Evolutionary conservation across 2,113 vertebrate genomes (phyloP).

Genomic region (Lepus europaeus): DNA sequence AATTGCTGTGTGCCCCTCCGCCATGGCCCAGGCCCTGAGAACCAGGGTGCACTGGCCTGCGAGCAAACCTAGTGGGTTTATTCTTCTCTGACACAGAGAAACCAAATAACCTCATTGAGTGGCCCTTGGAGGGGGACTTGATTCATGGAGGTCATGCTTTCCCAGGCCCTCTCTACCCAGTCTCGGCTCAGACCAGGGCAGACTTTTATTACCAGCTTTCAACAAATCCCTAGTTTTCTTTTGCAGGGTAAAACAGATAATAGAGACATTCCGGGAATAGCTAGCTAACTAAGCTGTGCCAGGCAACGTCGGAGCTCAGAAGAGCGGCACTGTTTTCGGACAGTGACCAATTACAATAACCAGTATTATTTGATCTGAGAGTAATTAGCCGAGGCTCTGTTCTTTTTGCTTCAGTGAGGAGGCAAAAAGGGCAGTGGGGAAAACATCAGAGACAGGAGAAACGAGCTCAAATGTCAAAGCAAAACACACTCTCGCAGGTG

Average conservation of each 20-base stretch:
- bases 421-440: constrained; percentile 79
- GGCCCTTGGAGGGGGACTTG: constrained; percentile 63
- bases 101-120: constrained; percentile 81
- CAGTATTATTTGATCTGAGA: constrained; percentile 84
- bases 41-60: constrained; percentile 70
- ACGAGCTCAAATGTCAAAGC: constrained; percentile 81
- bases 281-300: constrained; percentile 82
- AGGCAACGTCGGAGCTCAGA: constrained; percentile 81
- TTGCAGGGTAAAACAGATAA: constrained; percentile 84
- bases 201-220: constrained; percentile 86
- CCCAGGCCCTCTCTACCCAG: constrained; percentile 82
- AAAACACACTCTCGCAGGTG: constrained; percentile 79
- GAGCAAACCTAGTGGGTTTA: constrained; percentile 84
- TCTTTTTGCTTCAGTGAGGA: constrained; percentile 84
- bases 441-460: constrained; percentile 81
- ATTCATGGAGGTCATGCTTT: constrained; percentile 81
- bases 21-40: constrained; percentile 79
- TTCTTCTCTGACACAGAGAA: constrained; percentile 84
- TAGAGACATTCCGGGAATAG: constrained; percentile 83
- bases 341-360: constrained; percentile 86
- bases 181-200: constrained; percentile 78
- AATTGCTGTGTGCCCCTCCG: constrained; percentile 73
- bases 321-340: constrained; percentile 83
- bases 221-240: constrained; percentile 82
- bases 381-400: constrained; percentile 83